Evolutionary conservation across 2,113 vertebrate genomes (phyloP).

Genomic region (Crotophaga sulcirostris): DNA sequence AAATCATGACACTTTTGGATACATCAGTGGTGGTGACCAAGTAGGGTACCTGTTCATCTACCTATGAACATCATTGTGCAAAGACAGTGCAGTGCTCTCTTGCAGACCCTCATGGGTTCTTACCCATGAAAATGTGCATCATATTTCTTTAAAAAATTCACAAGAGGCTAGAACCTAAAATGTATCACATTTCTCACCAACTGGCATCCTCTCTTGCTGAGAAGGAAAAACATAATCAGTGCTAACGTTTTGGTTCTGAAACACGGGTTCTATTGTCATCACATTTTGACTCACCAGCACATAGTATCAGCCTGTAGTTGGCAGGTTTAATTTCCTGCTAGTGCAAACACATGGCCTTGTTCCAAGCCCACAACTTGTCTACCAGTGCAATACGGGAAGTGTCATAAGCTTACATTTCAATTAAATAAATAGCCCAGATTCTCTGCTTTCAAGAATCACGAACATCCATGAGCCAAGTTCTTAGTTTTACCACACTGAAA

Average conservation of each 20-base stretch:
- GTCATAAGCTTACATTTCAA: neutral
- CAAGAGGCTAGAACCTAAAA: neutral
- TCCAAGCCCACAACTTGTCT: neutral
- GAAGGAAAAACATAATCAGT: neutral
- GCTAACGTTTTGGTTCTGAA: neutral
- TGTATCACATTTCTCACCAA: neutral
- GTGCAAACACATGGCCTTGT: neutral
- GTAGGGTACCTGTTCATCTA: neutral
- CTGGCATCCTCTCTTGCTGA: neutral
- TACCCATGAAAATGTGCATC: neutral
- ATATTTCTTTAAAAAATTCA: neutral
- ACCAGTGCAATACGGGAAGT: neutral
- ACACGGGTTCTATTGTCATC: conserved; percentile 8
- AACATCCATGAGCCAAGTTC: neutral
- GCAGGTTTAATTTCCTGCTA: neutral
- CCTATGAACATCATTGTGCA: neutral
- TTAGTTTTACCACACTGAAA: neutral
- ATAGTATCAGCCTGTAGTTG: neutral
- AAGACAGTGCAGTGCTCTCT: fast-evolving
- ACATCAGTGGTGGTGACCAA: neutral
- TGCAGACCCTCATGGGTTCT: neutral
- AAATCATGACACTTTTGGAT: neutral
- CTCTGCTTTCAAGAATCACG: neutral
- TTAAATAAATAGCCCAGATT: neutral
- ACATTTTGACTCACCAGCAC: conserved; percentile 15